Evolutionary conservation across 2,797 vertebrate genomes (phyloP).

Genomic region (Huso huso): DNA sequence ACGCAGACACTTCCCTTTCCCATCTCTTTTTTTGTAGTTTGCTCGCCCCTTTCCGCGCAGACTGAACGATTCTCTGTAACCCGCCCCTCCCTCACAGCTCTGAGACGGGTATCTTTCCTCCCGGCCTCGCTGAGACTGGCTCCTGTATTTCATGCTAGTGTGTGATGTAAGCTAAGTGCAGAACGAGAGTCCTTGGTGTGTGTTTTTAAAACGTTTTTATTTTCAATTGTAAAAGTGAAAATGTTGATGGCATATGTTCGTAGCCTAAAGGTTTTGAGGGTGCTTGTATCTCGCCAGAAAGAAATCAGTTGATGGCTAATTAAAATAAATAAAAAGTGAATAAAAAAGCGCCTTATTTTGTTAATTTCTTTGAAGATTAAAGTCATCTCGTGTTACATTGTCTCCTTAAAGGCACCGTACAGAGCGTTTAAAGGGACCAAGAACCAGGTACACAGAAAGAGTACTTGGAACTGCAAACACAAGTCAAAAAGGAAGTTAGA

Average conservation of each 20-base stretch:
- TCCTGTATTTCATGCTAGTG: slow-evolving; percentile 43
- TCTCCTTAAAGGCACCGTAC: no score
- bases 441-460: no score
- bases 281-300: slow-evolving; percentile 39
- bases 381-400: no score
- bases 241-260: slow-evolving; percentile 50
- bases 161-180: slow-evolving; percentile 55
- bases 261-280: slow-evolving; percentile 44
- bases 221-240: slow-evolving; percentile 46
- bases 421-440: no score
- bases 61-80: not conserved
- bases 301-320: slow-evolving; percentile 52
- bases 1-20: no score
- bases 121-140: slow-evolving; percentile 41
- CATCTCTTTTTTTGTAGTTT: not conserved
- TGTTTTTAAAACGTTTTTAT: slow-evolving; percentile 34
- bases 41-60: not conserved
- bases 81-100: slow-evolving; percentile 8
- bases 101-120: slow-evolving; percentile 28
- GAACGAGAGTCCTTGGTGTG: slow-evolving; percentile 20
- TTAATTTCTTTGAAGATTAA: no score
- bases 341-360: no score
- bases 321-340: slow-evolving; percentile 35
- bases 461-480: no score
- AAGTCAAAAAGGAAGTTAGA: no score